phyloP scores from a whole-genome alignment of 2,113 vertebrate species.

The Eublepharis macularius region DNA sequence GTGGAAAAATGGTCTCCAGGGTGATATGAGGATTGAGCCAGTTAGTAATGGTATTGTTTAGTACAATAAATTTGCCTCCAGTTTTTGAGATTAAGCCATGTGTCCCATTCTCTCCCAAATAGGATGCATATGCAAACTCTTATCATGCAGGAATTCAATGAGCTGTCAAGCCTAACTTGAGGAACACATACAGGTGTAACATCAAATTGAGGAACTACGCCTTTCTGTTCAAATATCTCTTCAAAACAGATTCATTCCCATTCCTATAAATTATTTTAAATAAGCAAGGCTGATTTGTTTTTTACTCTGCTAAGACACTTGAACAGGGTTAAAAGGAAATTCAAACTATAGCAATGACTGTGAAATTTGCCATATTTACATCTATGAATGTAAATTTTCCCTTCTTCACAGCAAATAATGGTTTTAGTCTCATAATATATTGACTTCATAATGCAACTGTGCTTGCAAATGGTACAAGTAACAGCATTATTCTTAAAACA shows the following conservation, averaged over 20 bases:
- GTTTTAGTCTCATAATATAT: not conserved
- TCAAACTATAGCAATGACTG: not conserved
- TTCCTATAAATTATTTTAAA: not conserved
- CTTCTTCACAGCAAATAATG: not conserved
- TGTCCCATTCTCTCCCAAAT: not conserved
- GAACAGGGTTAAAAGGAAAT: not conserved
- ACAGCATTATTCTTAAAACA: not conserved
- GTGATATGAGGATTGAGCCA: no score
- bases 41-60: no score
- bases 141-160: not conserved
- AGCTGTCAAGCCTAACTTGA: not conserved
- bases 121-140: not conserved
- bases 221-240: not conserved
- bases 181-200: not conserved
- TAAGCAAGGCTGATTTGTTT: not conserved
- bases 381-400: not conserved
- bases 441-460: not conserved
- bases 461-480: not conserved
- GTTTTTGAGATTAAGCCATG: no score
- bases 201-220: not conserved
- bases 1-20: not conserved
- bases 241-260: not conserved
- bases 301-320: not conserved
- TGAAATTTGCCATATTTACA: not conserved
- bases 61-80: no score